Evolutionary conservation across 1,140 invertebrate species (phyloP).

Genomic region (Trinorchestia longiramus): DNA sequence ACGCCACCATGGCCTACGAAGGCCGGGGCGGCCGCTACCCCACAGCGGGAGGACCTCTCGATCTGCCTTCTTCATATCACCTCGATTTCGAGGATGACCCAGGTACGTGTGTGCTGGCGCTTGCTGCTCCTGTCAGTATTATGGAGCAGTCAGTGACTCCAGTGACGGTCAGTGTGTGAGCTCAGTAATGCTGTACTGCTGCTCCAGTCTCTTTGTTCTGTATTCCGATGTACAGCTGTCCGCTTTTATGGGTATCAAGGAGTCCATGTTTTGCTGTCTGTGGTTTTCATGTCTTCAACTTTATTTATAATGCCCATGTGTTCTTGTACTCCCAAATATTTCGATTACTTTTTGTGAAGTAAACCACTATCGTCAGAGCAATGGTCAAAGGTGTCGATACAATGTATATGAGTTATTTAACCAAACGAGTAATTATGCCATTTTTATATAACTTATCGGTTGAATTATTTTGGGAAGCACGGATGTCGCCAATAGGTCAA

Average conservation of each 20-base stretch:
- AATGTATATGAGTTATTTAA: neutral
- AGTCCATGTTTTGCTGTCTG: neutral
- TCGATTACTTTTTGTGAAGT: neutral
- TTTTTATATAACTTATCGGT: neutral
- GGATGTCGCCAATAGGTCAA: neutral
- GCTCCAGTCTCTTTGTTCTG: neutral
- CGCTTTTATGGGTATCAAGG: neutral
- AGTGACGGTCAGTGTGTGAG: neutral
- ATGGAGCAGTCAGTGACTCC: neutral
- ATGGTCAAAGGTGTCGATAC: neutral
- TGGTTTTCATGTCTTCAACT: neutral
- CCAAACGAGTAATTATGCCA: neutral
- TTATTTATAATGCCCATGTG: neutral
- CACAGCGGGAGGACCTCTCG: slow-evolving; percentile 5
- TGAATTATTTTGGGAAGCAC: neutral
- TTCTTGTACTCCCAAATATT: neutral
- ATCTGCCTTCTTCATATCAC: slow-evolving; percentile 41
- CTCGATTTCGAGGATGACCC: slow-evolving; percentile 43
- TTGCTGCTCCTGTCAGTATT: neutral
- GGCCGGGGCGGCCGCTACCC: slow-evolving; percentile 47
- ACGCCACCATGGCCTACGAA: slow-evolving; percentile 43
- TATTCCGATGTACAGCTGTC: neutral
- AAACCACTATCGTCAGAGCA: neutral
- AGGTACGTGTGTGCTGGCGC: slow-evolving; percentile 16
- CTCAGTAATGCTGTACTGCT: neutral